phyloP scores from a whole-genome alignment of 1,140 invertebrate species.

The Daktulosphaira vitifoliae region DNA sequence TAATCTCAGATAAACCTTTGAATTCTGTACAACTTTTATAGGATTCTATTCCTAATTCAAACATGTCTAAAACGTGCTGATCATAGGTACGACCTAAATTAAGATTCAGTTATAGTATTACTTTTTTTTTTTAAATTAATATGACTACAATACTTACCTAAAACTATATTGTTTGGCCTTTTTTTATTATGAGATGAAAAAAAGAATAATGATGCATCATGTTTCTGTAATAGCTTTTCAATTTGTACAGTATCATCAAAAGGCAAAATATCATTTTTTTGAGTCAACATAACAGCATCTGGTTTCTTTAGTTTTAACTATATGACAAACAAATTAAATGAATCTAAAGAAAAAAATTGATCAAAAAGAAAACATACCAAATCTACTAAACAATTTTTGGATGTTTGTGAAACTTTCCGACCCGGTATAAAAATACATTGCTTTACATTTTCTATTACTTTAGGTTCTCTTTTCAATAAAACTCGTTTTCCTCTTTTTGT shows the following conservation, averaged over 20 bases:
- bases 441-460: constrained; percentile 82
- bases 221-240: constrained; percentile 77
- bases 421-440: constrained; percentile 77
- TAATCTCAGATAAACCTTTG: constrained; percentile 62
- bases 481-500: constrained; percentile 80
- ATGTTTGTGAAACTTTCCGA: constrained; percentile 66
- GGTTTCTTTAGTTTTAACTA: constrained; percentile 78
- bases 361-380: constrained; percentile 55
- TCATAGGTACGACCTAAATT: constrained; percentile 70
- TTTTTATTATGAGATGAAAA: constrained; percentile 91
- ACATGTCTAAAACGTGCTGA: constrained; percentile 85
- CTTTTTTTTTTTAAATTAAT: background rate
- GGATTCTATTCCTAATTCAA: constrained; percentile 84
- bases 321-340: constrained; percentile 39
- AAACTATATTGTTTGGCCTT: constrained; percentile 80
- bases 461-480: constrained; percentile 70
- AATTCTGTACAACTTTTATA: constrained; percentile 72
- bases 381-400: constrained; percentile 74
- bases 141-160: constrained; percentile 51
- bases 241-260: constrained; percentile 75
- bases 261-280: constrained; percentile 75
- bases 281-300: constrained; percentile 61
- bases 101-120: background rate
- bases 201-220: constrained; percentile 80
- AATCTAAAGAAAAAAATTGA: constrained; percentile 20